Conservation (phyloP, 2,888 invertebrate genomes). For the Tachina lurida region DNA sequence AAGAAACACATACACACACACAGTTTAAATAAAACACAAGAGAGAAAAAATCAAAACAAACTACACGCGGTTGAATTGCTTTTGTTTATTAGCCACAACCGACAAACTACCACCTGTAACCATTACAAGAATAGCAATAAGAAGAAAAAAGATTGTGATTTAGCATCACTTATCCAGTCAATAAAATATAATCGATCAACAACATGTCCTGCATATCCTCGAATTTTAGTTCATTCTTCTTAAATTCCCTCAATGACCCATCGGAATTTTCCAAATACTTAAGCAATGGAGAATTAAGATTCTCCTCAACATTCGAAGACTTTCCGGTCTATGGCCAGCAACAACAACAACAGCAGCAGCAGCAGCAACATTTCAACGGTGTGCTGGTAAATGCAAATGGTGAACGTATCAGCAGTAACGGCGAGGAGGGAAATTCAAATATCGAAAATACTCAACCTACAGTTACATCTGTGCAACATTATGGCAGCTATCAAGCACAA, state of each 20-base stretch:
- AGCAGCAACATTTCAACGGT: slow-evolving; percentile 66
- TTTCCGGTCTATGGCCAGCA: slow-evolving; percentile 79
- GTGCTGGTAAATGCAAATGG: slow-evolving; percentile 53
- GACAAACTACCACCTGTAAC: slow-evolving; percentile 62
- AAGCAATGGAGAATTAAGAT: slow-evolving; percentile 82
- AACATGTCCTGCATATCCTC: slow-evolving; percentile 83
- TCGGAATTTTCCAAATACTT: slow-evolving; percentile 83
- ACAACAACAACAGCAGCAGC: slow-evolving; percentile 66
- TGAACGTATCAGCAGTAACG: slow-evolving; percentile 52
- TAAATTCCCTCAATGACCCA: slow-evolving; percentile 82
- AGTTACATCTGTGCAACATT: slow-evolving; percentile 70
- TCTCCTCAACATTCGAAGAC: slow-evolving; percentile 80
- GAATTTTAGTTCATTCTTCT: slow-evolving; percentile 83
- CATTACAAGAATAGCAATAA: slow-evolving; percentile 27
- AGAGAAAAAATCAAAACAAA: slow-evolving; percentile 71
- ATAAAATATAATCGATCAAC: slow-evolving; percentile 66
- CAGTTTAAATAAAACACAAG: slow-evolving; percentile 57
- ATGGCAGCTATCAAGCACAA: slow-evolving; percentile 65
- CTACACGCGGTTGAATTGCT: slow-evolving; percentile 70
- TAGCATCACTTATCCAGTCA: neutral
- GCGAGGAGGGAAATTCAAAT: slow-evolving; percentile 63
- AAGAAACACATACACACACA: neutral
- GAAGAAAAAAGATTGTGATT: slow-evolving; percentile 12
- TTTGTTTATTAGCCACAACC: slow-evolving; percentile 60
- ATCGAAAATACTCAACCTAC: slow-evolving; percentile 66